Evolutionary conservation across 1,140 invertebrate genomes (phyloP), one percentile per base, ranked within the genome.

Genomic region (Neodiprion fabricii): DNA sequence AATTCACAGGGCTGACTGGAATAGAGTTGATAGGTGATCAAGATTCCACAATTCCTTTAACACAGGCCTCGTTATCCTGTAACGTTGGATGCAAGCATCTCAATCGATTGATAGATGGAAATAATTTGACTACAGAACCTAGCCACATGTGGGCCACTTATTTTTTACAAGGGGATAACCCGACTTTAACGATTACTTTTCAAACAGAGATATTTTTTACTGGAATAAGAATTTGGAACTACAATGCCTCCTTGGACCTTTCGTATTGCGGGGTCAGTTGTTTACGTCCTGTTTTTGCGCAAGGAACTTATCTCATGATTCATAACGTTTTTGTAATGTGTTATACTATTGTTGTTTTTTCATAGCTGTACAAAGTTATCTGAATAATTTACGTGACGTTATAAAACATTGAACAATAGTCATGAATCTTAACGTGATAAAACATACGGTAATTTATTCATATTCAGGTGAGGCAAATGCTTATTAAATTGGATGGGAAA

Each of bases 171-270:
- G 88, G 87, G 0, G 79, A 80, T 83, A 79, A 81, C 82, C 83
- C 85, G 48, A 85, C 87, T 74, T 86, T 92, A 68, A 87, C 89
- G 4, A 82, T 91, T 72, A 87, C 87, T 61, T 91, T 93, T 76
- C 84, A 86, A 65, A 84, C 88, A 28, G 85, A 87, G 47, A 84
- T 86, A 49, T 89, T 89, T 78, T 84, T 91, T 65, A 91, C 89
- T 87, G 90, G 91, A 71, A 84, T 96, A 1, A 89, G 92, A 70
- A 82, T 96, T 50, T 96, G 95, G 95, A 96, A 96, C 86, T 96
- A 95, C 84, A 96, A 96, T 85, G 92, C 90, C 74, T 92, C 89
- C 76, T 87, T 92, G 78, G 94, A 95, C 79, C 85, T 93, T 70
- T 92, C 93, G 48, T 95, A 93, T 84, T 91, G 91, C 78, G 95